phyloP scores from a whole-genome alignment of 2,113 vertebrate species.

The Tiliqua scincoides region DNA sequence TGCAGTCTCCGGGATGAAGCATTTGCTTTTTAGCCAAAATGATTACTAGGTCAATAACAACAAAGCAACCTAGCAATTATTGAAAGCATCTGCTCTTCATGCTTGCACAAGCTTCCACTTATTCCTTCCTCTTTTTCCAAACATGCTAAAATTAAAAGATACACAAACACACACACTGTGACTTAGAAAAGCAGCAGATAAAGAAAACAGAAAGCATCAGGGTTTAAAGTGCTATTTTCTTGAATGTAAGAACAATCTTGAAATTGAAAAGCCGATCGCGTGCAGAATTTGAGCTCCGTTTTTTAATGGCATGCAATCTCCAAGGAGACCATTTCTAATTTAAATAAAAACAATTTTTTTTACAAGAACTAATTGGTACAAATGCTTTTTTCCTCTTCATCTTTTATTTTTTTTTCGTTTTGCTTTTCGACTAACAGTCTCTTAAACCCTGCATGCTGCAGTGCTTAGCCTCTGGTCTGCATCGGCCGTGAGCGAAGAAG shows the following conservation, averaged over 20 bases:
- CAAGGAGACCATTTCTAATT: slow-evolving; percentile 67
- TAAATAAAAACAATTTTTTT: slow-evolving; percentile 35
- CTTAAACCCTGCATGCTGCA: slow-evolving; percentile 85
- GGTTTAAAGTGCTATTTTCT: slow-evolving; percentile 72
- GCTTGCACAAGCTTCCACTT: slow-evolving; percentile 72
- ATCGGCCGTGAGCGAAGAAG: slow-evolving; percentile 83
- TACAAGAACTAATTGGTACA: slow-evolving; percentile 64
- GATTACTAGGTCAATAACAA: slow-evolving; percentile 68
- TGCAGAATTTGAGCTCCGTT: slow-evolving; percentile 72
- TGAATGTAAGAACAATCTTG: slow-evolving; percentile 46
- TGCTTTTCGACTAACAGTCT: slow-evolving; percentile 72
- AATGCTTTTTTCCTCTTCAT: slow-evolving; percentile 63
- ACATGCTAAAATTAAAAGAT: slow-evolving; percentile 67
- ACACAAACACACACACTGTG: slow-evolving; percentile 37
- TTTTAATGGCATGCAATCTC: slow-evolving; percentile 77
- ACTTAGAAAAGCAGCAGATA: slow-evolving; percentile 70
- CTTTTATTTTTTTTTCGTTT: slow-evolving; percentile 39
- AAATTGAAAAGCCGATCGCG: slow-evolving; percentile 57
- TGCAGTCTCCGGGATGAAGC: slow-evolving; percentile 74
- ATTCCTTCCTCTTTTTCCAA: slow-evolving; percentile 50
- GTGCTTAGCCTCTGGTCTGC: slow-evolving; percentile 81
- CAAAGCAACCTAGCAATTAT: slow-evolving; percentile 74
- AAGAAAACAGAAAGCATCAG: slow-evolving; percentile 69
- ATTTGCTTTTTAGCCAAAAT: slow-evolving; percentile 69
- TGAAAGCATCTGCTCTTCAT: slow-evolving; percentile 80